Percentiles rank a stretch among this genome's conserved stretches.
phyloP scores from a whole-genome alignment of 2,797 vertebrate genomes.

The Mastacembelus armatus region DNA sequence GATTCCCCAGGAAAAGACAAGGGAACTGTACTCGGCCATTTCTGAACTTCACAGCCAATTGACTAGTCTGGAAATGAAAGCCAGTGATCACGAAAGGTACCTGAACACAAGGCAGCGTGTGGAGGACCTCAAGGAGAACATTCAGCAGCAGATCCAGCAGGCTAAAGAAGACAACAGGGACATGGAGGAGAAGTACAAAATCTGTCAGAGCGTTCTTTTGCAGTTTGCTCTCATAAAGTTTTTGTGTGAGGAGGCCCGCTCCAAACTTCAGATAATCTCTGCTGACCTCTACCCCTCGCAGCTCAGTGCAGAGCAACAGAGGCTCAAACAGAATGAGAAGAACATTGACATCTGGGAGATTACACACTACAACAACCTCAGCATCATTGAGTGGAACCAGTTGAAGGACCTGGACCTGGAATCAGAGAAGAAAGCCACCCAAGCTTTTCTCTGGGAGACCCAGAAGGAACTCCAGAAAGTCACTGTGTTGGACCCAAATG shows the following conservation, averaged over 20 bases:
- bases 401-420: conserved; percentile 68
- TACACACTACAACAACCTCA: conserved; percentile 68
- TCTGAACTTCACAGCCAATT: conserved; percentile 81
- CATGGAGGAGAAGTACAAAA: conserved; percentile 68
- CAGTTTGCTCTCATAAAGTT: conserved; percentile 72
- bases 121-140: conserved; percentile 75
- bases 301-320: conserved; percentile 66
- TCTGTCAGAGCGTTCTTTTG: conserved; percentile 71
- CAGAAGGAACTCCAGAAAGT: conserved; percentile 75
- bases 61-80: conserved; percentile 68
- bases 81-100: conserved; percentile 78
- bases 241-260: conserved; percentile 66
- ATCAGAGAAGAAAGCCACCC: conserved; percentile 54
- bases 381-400: conserved; percentile 71
- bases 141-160: conserved; percentile 77
- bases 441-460: conserved; percentile 62
- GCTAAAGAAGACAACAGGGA: conserved; percentile 63
- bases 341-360: conserved; percentile 61
- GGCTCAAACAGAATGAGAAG: conserved; percentile 71
- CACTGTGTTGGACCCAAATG: conserved; percentile 73
- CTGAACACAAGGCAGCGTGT: conserved; percentile 78
- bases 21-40: conserved; percentile 68
- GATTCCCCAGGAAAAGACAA: conserved; percentile 68
- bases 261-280: conserved; percentile 74
- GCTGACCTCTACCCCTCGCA: conserved; percentile 80